Percentiles rank a stretch among this genome's conserved stretches.
Conservation (phyloP, 2,888 invertebrate genomes). For the Leptodirus hochenwartii region DNA sequence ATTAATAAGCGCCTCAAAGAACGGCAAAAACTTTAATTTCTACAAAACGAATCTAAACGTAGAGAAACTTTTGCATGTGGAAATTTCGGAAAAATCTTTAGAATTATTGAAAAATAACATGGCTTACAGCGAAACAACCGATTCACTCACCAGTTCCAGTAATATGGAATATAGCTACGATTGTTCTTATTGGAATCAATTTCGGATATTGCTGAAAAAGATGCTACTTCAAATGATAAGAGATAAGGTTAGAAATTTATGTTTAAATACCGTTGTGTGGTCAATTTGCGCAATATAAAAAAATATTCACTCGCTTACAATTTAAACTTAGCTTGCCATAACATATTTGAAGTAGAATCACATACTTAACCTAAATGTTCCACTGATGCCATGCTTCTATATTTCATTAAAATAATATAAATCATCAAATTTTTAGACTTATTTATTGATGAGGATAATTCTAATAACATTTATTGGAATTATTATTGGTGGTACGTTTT, state of each 20-base stretch:
- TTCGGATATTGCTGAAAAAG: conserved; percentile 41
- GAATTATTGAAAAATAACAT: neutral
- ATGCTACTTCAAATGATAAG: conserved; percentile 61
- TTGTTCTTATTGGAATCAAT: conserved; percentile 36
- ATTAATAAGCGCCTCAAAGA: conserved; percentile 50
- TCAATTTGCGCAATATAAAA: too few species aligned
- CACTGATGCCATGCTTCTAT: too few species aligned
- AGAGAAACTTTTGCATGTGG: too few species aligned
- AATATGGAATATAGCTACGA: conserved; percentile 3
- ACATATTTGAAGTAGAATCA: too few species aligned
- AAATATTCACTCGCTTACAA: too few species aligned
- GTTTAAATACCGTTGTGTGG: too few species aligned
- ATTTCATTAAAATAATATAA: too few species aligned
- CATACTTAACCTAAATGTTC: too few species aligned
- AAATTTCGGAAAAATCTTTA: too few species aligned
- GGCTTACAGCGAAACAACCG: conserved; percentile 6
- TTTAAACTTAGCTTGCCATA: too few species aligned
- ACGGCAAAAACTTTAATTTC: conserved; percentile 19
- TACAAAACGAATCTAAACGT: too few species aligned
- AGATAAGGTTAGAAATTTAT: conserved; percentile 49
- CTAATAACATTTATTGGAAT: conserved; percentile 50
- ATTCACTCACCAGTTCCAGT: too few species aligned
- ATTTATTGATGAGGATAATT: conserved; percentile 47
- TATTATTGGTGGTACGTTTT: conserved; percentile 50
- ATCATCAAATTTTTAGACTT: conserved; percentile 42